phyloP scores from a whole-genome alignment of 2,113 vertebrate species.

The Mus pahari region DNA sequence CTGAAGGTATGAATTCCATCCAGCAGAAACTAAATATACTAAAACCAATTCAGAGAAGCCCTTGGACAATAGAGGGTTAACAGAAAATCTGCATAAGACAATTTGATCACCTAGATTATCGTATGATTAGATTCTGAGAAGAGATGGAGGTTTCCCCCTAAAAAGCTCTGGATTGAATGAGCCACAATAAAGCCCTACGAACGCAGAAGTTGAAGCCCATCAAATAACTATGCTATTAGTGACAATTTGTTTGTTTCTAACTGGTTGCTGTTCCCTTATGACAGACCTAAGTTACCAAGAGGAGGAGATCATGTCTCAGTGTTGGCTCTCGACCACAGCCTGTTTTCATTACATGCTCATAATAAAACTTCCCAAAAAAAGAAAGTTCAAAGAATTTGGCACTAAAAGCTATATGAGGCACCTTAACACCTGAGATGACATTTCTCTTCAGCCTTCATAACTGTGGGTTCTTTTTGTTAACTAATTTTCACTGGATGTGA shows the following conservation, averaged over 20 bases:
- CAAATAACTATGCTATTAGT: neutral
- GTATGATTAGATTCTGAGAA: neutral
- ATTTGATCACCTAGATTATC: neutral
- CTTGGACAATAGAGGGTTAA: neutral
- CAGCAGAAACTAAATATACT: slow-evolving; percentile 48
- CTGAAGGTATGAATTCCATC: neutral
- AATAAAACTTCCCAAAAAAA: slow-evolving; percentile 19
- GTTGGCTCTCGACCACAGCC: neutral
- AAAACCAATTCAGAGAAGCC: slow-evolving; percentile 6
- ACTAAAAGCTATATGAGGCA: neutral
- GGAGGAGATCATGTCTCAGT: neutral
- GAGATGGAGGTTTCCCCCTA: neutral
- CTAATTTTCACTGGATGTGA: neutral
- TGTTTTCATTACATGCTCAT: neutral
- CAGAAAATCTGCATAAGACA: neutral
- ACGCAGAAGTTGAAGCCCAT: neutral
- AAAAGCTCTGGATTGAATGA: neutral
- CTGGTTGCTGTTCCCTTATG: neutral
- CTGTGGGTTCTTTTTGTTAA: neutral
- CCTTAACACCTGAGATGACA: slow-evolving; percentile 25
- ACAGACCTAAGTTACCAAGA: neutral
- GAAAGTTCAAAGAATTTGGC: neutral
- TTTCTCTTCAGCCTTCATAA: neutral
- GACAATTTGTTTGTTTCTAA: neutral
- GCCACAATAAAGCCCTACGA: neutral